Base-by-base conservation (phyloP, 2,797 vertebrate genomes). In the Galago senegalensis region DNA sequence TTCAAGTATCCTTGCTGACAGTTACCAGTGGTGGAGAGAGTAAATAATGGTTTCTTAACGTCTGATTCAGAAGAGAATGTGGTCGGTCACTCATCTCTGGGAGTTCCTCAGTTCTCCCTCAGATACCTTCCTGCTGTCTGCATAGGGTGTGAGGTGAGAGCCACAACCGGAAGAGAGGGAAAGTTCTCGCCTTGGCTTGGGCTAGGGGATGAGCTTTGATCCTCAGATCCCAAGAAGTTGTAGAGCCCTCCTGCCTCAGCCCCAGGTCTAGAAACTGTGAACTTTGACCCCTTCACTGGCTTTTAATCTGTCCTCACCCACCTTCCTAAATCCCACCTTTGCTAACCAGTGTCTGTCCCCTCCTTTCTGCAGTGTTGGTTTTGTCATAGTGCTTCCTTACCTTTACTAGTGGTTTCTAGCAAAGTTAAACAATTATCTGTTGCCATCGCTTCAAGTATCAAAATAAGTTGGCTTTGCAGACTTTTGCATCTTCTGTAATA, bases 301-400 rank as follows among this genome's bases (percentile, higher is more conserved):
- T 77, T 23, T 70, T 37, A 70, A 37, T 70, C 67, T n/a, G 65
- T 67, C 67, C 34, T 70, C 18, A 34, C 34, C 60, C 67, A 70
- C 23, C 34, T 72, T 40, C 34, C 11, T 27, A 58, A 29, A 70
- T 70, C 3, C 56, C 29, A 34, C 13, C 21, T 23, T 37, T 46
- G 46, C 17, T 8, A 8, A 67, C 40, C 2, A 2, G 20, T 1
- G 0, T 49, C 21, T 69, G 17, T 18, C 65, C 9, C 34, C 56
- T 63, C 13, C 56, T 17, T 60, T 37, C 1, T 5, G 1, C 14
- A 29, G 37, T n/a, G 1, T 4, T 5, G 40, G 37, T 2, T 34
- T 13, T 79, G 20, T 49, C 4, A 5, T 4, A 6, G n/a, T 18
- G 14, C 31, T 27, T 83, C 46, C 49, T 65, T 4, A 4, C 23